phyloP scores from a whole-genome alignment of 2,113 vertebrate genomes.

The Gallinago paraguaiae region DNA sequence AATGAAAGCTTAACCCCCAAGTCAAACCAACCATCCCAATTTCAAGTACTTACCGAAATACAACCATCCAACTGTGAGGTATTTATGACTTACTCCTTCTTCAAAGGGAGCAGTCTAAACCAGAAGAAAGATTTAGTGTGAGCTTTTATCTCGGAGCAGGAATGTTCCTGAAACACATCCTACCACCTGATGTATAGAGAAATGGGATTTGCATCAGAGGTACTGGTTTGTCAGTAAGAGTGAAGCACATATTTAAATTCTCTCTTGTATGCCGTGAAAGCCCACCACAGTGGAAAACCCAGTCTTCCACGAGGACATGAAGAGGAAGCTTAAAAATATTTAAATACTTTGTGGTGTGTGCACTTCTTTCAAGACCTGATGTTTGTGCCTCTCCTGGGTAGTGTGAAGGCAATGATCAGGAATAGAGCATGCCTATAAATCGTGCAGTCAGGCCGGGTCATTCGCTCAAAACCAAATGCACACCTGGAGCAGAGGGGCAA shows the following conservation, averaged over 20 bases:
- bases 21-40: neutral
- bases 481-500: accelerated
- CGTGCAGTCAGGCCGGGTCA: accelerated
- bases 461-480: neutral
- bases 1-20: neutral
- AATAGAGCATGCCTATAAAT: neutral
- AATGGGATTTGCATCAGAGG: neutral
- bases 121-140: neutral
- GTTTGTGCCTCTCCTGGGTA: neutral
- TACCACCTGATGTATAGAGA: neutral
- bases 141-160: neutral
- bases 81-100: neutral
- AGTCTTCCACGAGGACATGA: neutral
- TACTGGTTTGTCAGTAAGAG: neutral
- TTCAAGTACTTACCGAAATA: neutral
- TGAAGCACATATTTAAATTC: neutral
- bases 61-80: neutral
- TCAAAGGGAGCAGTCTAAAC: neutral
- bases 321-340: neutral
- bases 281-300: neutral
- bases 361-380: neutral
- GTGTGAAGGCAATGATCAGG: neutral
- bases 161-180: neutral
- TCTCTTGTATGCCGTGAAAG: neutral
- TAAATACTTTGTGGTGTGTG: neutral